These are phyloP conservation scores for Gandaritis pyraliata DNA, from an alignment of 2,888 invertebrate species.

Conservation along the genomic window DNA sequence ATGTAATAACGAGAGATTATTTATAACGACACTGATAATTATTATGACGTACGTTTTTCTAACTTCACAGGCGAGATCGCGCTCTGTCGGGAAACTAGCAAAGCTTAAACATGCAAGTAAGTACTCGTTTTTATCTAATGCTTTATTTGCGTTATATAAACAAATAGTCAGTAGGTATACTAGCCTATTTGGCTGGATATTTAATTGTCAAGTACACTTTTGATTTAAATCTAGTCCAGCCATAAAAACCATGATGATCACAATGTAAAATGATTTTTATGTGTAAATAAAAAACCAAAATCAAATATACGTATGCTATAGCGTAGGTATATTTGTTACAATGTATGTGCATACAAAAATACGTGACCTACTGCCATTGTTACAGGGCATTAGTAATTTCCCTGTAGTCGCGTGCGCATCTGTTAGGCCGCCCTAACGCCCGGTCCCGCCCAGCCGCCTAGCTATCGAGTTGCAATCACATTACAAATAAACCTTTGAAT, in stretches of 20 bases:
- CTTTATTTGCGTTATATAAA: not conserved
- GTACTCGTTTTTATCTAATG: not conserved
- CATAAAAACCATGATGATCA: too few relatives aligned
- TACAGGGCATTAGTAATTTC: slow-evolving; percentile 18
- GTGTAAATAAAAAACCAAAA: too few relatives aligned
- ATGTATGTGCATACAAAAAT: not conserved
- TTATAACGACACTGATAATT: slow-evolving; percentile 2
- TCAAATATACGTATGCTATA: too few relatives aligned
- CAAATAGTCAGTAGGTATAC: too few relatives aligned
- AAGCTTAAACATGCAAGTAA: not conserved
- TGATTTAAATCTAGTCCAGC: too few relatives aligned
- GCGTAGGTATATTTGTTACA: too few relatives aligned
- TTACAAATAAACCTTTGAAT: slow-evolving; percentile 54
- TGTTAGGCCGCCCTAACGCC: slow-evolving; percentile 64
- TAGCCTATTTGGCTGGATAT: too few relatives aligned
- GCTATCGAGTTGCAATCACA: slow-evolving; percentile 60
- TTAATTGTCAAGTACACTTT: too few relatives aligned
- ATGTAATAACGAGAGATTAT: slow-evolving; percentile 1
- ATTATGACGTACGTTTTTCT: not conserved
- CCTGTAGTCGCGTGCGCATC: slow-evolving; percentile 67
- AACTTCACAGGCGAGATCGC: not conserved
- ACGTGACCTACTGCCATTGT: slow-evolving; percentile 21
- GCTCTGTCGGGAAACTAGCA: not conserved
- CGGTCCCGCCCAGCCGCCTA: slow-evolving; percentile 61
- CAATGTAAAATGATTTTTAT: too few relatives aligned